These are phyloP conservation scores for Gymnothorax javanicus DNA, from an alignment of 2,797 vertebrate genomes.

Conservation along the genomic window DNA sequence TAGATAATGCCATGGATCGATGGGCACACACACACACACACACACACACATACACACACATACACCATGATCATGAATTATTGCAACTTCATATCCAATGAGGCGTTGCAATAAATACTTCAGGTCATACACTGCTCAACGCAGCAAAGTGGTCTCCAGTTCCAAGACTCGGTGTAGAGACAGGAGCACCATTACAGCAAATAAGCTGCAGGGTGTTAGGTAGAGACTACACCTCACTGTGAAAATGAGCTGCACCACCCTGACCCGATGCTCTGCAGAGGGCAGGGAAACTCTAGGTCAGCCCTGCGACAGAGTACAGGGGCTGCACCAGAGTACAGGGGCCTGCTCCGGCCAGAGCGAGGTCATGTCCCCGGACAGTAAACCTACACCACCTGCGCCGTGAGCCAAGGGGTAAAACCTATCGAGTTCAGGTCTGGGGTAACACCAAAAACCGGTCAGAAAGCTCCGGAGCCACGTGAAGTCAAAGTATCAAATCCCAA, in stretches of 20 bases:
- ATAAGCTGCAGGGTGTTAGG: not conserved
- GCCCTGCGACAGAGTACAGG: not conserved
- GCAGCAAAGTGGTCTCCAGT: not conserved
- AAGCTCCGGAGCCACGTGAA: not conserved
- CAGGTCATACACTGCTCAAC: not conserved
- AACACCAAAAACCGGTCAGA: conserved; percentile 35
- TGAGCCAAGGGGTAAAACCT: conserved; percentile 42
- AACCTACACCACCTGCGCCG: conserved; percentile 45
- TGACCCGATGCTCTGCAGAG: not conserved
- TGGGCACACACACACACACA: conserved; percentile 7
- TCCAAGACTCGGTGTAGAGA: not conserved
- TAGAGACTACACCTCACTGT: not conserved
- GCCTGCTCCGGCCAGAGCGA: conserved; percentile 42
- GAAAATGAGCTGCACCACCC: not conserved
- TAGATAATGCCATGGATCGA: too few species aligned
- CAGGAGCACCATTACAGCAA: not conserved
- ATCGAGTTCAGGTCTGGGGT: conserved; percentile 40
- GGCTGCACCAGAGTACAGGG: conserved; percentile 28
- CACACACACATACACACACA: not conserved
- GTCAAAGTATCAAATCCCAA: conserved; percentile 26
- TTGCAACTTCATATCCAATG: not conserved
- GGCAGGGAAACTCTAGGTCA: not conserved
- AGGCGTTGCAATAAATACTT: not conserved
- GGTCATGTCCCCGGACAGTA: conserved; percentile 37
- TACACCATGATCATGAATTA: not conserved